Percentiles rank a stretch among this genome's conserved stretches.
Conservation (phyloP, 2,888 invertebrate species). For the Agriopis leucophaearia region DNA sequence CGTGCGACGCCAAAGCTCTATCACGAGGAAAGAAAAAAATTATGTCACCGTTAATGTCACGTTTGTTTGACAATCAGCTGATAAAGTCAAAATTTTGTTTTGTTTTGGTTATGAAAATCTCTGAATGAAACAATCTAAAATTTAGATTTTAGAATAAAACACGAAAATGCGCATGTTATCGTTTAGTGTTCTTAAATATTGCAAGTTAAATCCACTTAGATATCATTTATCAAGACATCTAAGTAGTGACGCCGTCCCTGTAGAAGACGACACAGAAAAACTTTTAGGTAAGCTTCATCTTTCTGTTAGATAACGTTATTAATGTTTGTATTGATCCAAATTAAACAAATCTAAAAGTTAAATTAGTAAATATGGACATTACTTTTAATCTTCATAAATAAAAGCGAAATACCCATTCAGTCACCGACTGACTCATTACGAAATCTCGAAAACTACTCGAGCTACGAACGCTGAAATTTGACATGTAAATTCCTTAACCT, state of each 20-base stretch:
- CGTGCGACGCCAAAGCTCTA: too few relatives aligned
- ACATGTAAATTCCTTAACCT: too few relatives aligned
- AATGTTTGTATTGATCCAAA: neutral
- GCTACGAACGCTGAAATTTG: too few relatives aligned
- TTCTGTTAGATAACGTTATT: neutral
- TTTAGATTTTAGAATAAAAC: neutral
- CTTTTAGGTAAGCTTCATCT: constrained; percentile 44
- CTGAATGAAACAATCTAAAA: neutral
- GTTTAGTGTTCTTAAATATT: constrained; percentile 65
- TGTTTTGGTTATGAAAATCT: constrained; percentile 12
- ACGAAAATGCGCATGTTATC: constrained; percentile 64
- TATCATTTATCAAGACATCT: constrained; percentile 44
- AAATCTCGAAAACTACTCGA: too few relatives aligned
- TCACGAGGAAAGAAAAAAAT: too few relatives aligned
- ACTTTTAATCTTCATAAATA: too few relatives aligned
- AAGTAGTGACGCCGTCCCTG: constrained; percentile 41
- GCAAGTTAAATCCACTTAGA: constrained; percentile 57
- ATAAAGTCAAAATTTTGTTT: constrained; percentile 2
- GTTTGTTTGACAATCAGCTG: neutral
- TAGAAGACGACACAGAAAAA: constrained; percentile 42
- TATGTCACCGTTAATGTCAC: too few relatives aligned
- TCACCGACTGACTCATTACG: too few relatives aligned
- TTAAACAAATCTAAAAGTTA: neutral
- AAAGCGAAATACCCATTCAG: too few relatives aligned
- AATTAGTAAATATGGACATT: neutral